Conservation (phyloP, 2,113 vertebrate species). For the Dissostichus mawsoni region DNA sequence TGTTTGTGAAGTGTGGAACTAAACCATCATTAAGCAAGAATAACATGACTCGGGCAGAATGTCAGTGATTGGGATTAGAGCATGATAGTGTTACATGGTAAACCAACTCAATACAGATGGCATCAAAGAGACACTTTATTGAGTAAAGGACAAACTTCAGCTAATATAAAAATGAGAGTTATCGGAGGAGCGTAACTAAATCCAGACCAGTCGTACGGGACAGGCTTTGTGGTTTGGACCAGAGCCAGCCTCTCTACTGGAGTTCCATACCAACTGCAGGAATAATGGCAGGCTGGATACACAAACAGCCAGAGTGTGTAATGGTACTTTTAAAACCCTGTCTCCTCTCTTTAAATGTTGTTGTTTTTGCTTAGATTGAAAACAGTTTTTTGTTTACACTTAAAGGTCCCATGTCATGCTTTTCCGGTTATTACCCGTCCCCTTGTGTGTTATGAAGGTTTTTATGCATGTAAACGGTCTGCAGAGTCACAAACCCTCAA, state of each 20-base stretch:
- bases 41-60: not conserved
- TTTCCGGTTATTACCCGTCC: no score
- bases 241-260: slow-evolving; percentile 42
- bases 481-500: no score
- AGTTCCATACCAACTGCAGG: slow-evolving; percentile 5
- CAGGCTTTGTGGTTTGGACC: slow-evolving; percentile 48
- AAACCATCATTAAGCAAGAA: not conserved
- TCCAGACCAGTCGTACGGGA: slow-evolving; percentile 72
- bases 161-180: slow-evolving; percentile 54
- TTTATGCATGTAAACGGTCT: no score
- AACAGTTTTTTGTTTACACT: not conserved
- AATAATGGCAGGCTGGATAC: not conserved
- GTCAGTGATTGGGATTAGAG: not conserved
- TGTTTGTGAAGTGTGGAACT: slow-evolving; percentile 5
- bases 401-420: not conserved
- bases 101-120: slow-evolving; percentile 3
- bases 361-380: no score
- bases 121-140: not conserved
- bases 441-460: no score
- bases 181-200: slow-evolving; percentile 59
- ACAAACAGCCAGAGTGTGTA: not conserved
- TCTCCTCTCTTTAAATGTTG: not conserved
- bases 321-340: not conserved
- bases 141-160: slow-evolving; percentile 25
- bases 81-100: not conserved